Conservation (phyloP, 2,888 invertebrate species). For the Cenopis cana region DNA sequence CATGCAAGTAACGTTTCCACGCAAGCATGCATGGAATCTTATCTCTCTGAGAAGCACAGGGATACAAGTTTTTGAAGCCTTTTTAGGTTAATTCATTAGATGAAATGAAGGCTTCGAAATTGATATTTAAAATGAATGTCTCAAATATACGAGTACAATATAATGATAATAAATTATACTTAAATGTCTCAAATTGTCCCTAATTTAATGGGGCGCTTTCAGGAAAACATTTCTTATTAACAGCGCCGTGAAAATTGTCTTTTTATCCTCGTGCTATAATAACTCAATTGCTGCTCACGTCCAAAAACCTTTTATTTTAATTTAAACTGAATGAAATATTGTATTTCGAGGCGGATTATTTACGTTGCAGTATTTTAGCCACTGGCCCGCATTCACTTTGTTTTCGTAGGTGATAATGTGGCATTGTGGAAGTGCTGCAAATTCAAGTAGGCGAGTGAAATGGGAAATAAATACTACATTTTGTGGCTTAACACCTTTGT, state of each 20-base stretch:
- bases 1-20: background rate
- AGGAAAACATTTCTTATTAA: slow-evolving; percentile 1
- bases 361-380: background rate
- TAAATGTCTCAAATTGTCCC: background rate
- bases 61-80: background rate
- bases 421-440: background rate
- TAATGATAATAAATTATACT: too few relatives aligned
- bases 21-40: background rate
- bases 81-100: too few relatives aligned
- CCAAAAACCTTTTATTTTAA: slow-evolving; percentile 18
- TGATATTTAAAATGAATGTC: too few relatives aligned
- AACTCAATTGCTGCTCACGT: slow-evolving; percentile 1
- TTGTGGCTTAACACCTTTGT: too few relatives aligned
- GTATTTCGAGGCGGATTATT: slow-evolving; percentile 14
- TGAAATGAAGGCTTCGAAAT: too few relatives aligned
- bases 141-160: too few relatives aligned
- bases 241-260: background rate
- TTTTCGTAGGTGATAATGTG: slow-evolving; percentile 1
- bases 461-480: background rate
- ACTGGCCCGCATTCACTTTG: slow-evolving; percentile 11
- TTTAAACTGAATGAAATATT: slow-evolving; percentile 14
- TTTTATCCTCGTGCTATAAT: slow-evolving; percentile 4
- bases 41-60: background rate
- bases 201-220: background rate
- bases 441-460: background rate